Base-by-base conservation (phyloP, 1,140 invertebrate genomes). In the Diprion similis region DNA sequence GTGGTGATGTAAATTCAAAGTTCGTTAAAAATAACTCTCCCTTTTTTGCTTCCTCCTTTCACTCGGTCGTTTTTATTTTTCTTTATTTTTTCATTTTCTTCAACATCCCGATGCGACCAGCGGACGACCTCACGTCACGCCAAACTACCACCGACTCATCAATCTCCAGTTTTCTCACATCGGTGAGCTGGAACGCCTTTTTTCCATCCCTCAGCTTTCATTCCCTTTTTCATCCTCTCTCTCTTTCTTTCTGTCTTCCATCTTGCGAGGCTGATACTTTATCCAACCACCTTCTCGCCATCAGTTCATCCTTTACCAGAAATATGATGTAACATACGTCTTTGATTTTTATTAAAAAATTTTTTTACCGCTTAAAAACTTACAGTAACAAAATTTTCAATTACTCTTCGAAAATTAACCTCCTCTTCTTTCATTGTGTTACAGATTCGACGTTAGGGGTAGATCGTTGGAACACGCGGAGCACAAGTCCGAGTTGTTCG, bases 401-500 rank as follows among this genome's bases (percentile, higher is more conserved):
- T 37, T 37, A 1, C 24, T 37, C 1, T 37, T 37, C 24, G 2
- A 6, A 37, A 37, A 37, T 37, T 37, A 37, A 1, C 24, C 24
- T 37, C 24, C 1, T 37, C 24, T 37, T 37, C 71, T 79, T 78
- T 75, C 68, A 48, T 37, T 48, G 71, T 86, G 86, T 91, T 91
- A 9, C 90, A 95, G 94, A 84, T 93, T 95, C 85, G 94, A 95
- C 86, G 93, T 94, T 4, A 91, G 94, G 71, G 94, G 93, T 75
- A 94, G 93, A 81, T 91, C 93, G 71, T 88, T 94, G 73, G 90
- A 89, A 19, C 91, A 92, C 71, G 92, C 92, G 13, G 85, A 91
- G 10, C 94, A 95, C 85, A 94, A 92, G 91, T 95, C 94, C 46
- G 92, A 93, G 69, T 92, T 94, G 77, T 95, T 96, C 85, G 94